Conservation (phyloP, 2,113 vertebrate genomes). For the Grammomys surdaster region DNA sequence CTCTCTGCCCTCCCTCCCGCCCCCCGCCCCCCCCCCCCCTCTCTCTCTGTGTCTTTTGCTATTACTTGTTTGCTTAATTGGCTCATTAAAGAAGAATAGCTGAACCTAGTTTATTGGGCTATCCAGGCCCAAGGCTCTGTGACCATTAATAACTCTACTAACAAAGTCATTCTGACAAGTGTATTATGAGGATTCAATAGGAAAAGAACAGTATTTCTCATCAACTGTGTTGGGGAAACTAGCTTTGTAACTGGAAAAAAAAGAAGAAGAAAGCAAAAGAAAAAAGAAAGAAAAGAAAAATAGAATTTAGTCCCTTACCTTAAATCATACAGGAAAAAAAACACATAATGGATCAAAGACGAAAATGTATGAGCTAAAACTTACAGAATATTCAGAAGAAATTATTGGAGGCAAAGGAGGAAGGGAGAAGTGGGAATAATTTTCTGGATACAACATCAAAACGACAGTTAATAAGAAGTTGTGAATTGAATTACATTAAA, state of each 20-base stretch:
- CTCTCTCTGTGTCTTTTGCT: not conserved
- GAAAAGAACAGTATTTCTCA: not conserved
- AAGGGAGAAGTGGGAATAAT: not conserved
- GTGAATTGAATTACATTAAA: not conserved
- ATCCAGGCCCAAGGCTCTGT: not conserved
- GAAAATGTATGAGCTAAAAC: not conserved
- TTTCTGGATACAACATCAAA: not conserved
- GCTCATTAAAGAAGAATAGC: not conserved
- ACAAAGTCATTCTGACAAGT: not conserved
- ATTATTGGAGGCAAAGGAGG: not conserved
- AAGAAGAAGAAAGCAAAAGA: not conserved
- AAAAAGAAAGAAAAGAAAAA: not conserved
- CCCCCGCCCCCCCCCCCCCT: no score
- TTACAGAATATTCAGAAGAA: not conserved
- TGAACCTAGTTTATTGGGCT: not conserved
- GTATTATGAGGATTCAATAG: not conserved
- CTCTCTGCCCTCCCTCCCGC: no score
- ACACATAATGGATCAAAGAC: not conserved
- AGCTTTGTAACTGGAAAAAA: not conserved
- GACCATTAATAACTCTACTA: not conserved
- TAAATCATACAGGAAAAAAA: not conserved
- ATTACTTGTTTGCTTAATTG: not conserved
- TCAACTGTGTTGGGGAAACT: not conserved
- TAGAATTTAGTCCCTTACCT: not conserved
- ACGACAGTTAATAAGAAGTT: not conserved